phyloP scores from a whole-genome alignment of 2,888 invertebrate species.

The Hydropsyche betteni region DNA sequence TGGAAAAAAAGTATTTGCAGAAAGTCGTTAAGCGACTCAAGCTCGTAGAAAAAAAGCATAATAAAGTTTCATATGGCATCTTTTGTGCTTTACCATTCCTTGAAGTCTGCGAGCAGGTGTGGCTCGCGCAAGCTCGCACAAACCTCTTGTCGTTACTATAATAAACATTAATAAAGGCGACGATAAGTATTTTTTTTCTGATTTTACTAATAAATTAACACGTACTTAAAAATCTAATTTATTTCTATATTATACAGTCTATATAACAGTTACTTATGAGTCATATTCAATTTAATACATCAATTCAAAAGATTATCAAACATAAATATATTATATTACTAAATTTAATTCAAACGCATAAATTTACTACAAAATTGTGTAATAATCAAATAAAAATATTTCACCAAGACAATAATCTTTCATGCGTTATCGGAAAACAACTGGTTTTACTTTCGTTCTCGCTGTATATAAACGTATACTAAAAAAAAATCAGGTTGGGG shows the following conservation, averaged over 20 bases:
- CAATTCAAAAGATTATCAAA: not conserved
- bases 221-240: not conserved
- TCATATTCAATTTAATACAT: not conserved
- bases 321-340: no score
- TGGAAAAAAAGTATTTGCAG: slow-evolving; percentile 16
- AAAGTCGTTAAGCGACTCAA: slow-evolving; percentile 29
- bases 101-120: slow-evolving; percentile 43
- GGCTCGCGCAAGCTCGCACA: slow-evolving; percentile 5
- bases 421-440: not conserved
- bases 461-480: slow-evolving; percentile 5
- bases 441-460: not conserved
- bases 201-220: not conserved
- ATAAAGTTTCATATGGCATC: slow-evolving; percentile 32
- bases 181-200: not conserved
- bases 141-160: not conserved
- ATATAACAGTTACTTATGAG: not conserved
- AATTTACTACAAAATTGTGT: no score
- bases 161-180: slow-evolving; percentile 7
- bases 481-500: slow-evolving; percentile 26
- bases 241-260: no score
- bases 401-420: not conserved
- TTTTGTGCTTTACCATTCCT: slow-evolving; percentile 45
- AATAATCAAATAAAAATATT: not conserved
- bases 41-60: slow-evolving; percentile 16
- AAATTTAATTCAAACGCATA: no score